phyloP scores from a whole-genome alignment of 1,140 invertebrate genomes.

The Bombus picipes region DNA sequence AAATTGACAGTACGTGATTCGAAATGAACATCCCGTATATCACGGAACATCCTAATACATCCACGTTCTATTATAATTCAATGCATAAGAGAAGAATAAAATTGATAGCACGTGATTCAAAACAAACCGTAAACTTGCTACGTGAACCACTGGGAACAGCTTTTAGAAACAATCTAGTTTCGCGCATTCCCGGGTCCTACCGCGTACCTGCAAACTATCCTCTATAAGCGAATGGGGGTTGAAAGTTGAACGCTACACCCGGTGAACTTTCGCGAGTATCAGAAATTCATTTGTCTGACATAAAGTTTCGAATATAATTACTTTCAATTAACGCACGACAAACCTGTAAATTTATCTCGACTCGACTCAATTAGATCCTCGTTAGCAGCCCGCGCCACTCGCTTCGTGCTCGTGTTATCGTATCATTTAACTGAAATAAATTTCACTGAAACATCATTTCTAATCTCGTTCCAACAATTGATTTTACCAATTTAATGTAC shows the following conservation, averaged over 20 bases:
- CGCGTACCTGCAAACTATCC: not conserved
- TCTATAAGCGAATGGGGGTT: not conserved
- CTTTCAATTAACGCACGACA: slow-evolving; percentile 28
- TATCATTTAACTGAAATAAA: slow-evolving; percentile 18
- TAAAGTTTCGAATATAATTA: slow-evolving; percentile 34
- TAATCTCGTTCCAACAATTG: not conserved
- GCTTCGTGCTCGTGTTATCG: slow-evolving; percentile 1
- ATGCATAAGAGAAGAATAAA: not conserved
- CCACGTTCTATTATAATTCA: too few relatives aligned
- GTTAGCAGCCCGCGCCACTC: not conserved
- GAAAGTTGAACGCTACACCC: slow-evolving; percentile 2
- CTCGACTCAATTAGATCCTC: slow-evolving; percentile 24
- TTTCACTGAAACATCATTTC: not conserved
- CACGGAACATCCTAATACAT: too few relatives aligned
- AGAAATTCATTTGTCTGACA: slow-evolving; percentile 41
- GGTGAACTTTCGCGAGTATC: slow-evolving; percentile 10
- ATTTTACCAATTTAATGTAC: not conserved
- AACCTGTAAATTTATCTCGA: slow-evolving; percentile 39
- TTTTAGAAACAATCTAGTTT: slow-evolving; percentile 19
- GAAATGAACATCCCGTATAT: too few relatives aligned
- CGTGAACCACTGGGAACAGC: not conserved
- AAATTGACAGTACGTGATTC: too few relatives aligned
- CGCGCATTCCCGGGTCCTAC: not conserved
- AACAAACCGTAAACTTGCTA: not conserved
- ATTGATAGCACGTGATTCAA: not conserved